phyloP scores from a whole-genome alignment of 1,140 invertebrate species.

The Pseudobourletiella spinata region DNA sequence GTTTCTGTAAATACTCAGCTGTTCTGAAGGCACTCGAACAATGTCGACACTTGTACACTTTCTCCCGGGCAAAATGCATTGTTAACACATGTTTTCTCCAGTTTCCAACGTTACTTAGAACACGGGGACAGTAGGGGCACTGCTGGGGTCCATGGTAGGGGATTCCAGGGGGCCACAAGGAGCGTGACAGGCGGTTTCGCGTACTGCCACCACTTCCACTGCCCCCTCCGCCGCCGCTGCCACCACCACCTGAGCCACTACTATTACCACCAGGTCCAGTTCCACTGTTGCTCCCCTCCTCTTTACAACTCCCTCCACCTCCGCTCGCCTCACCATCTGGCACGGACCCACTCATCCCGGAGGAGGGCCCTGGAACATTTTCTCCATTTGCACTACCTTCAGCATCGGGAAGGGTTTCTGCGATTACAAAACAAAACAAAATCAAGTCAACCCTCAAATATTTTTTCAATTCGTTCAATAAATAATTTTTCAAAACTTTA shows the following conservation, averaged over 20 bases:
- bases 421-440: no score
- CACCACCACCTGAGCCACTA: neutral
- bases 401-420: constrained; percentile 3
- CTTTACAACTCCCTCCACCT: neutral
- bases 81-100: constrained; percentile 36
- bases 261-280: neutral
- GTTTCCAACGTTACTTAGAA: constrained; percentile 36
- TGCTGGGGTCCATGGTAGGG: constrained; percentile 36
- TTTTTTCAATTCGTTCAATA: no score
- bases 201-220: constrained; percentile 15
- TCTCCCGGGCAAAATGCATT: constrained; percentile 37
- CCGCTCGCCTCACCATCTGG: neutral
- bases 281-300: constrained; percentile 1
- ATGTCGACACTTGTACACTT: constrained; percentile 32
- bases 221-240: neutral
- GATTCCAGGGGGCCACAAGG: constrained; percentile 28
- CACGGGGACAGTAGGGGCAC: constrained; percentile 36
- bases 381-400: constrained; percentile 18
- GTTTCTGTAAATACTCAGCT: constrained; percentile 38
- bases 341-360: constrained; percentile 4
- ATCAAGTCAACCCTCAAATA: no score
- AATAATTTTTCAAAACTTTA: no score
- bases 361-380: constrained; percentile 16
- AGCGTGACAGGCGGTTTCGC: constrained; percentile 28
- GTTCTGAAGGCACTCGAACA: constrained; percentile 36